A percentile compares a stretch with the other conserved stretches of the same genome.
Conservation (phyloP, 2,113 vertebrate genomes). For the Callospermophilus lateralis region DNA sequence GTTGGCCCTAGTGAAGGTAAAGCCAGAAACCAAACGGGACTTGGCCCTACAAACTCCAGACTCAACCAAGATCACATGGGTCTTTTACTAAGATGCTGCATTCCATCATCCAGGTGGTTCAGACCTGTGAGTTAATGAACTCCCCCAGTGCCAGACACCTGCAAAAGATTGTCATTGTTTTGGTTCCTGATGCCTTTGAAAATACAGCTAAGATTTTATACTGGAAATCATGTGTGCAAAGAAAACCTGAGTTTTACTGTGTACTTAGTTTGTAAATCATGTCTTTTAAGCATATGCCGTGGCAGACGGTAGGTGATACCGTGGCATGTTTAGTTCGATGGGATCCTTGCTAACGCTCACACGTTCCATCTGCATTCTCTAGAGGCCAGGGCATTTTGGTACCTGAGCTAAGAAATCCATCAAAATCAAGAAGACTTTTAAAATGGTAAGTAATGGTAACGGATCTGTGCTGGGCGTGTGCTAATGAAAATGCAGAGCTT, state of each 20-base stretch:
- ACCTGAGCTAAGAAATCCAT: slow-evolving; percentile 60
- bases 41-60: background rate
- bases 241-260: slow-evolving; percentile 57
- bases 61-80: background rate
- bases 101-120: background rate
- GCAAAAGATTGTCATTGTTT: background rate
- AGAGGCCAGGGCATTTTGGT: slow-evolving; percentile 20
- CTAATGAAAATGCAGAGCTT: slow-evolving; percentile 67
- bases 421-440: slow-evolving; percentile 27
- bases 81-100: background rate
- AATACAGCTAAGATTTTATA: background rate
- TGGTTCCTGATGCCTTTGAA: slow-evolving; percentile 13
- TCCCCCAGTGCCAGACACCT: background rate
- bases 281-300: slow-evolving; percentile 66
- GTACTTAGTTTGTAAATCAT: slow-evolving; percentile 58
- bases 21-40: background rate
- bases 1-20: background rate
- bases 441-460: slow-evolving; percentile 8
- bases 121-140: background rate
- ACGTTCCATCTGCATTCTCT: background rate
- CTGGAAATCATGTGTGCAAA: background rate
- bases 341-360: slow-evolving; percentile 41
- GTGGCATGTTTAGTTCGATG: background rate
- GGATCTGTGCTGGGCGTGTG: background rate
- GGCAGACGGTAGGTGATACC: slow-evolving; percentile 67